Conservation (phyloP, 1,140 invertebrate genomes). For the Triops longicaudatus region DNA sequence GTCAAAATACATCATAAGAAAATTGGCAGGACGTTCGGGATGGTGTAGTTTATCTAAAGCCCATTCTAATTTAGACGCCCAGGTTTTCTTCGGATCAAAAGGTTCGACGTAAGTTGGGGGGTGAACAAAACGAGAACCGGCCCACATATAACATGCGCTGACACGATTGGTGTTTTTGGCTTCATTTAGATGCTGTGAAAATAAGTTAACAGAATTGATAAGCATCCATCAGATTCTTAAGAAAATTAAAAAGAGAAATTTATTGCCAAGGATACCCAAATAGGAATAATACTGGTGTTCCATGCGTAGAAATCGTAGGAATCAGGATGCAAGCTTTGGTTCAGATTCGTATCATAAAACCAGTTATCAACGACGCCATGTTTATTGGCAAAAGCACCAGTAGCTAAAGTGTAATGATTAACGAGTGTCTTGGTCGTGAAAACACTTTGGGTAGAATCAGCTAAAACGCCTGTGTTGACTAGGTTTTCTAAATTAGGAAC, state of each 20-base stretch:
- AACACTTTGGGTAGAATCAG: neutral
- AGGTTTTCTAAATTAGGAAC: neutral
- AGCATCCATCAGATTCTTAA: neutral
- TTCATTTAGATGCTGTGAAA: neutral
- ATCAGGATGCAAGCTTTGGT: neutral
- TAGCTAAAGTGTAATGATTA: neutral
- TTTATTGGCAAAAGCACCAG: neutral
- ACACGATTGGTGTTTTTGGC: neutral
- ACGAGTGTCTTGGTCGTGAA: neutral
- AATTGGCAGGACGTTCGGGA: conserved; percentile 30
- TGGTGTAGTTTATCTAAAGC: conserved; percentile 29
- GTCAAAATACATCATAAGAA: conserved; percentile 31
- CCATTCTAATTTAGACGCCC: conserved; percentile 29
- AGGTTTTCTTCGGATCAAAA: conserved; percentile 17
- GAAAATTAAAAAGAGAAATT: neutral
- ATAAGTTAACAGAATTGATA: neutral
- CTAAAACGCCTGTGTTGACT: neutral
- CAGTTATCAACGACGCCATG: conserved; percentile 6
- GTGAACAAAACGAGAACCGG: conserved; percentile 23
- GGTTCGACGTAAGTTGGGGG: conserved; percentile 21
- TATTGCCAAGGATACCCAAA: neutral
- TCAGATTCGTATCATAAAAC: neutral
- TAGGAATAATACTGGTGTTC: neutral
- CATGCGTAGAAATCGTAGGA: neutral
- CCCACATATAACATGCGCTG: conserved; percentile 23